Evolutionary conservation across 2,113 vertebrate species (phyloP), one percentile per base, ranked within the genome.

Genomic region (Aramus guarauna): DNA sequence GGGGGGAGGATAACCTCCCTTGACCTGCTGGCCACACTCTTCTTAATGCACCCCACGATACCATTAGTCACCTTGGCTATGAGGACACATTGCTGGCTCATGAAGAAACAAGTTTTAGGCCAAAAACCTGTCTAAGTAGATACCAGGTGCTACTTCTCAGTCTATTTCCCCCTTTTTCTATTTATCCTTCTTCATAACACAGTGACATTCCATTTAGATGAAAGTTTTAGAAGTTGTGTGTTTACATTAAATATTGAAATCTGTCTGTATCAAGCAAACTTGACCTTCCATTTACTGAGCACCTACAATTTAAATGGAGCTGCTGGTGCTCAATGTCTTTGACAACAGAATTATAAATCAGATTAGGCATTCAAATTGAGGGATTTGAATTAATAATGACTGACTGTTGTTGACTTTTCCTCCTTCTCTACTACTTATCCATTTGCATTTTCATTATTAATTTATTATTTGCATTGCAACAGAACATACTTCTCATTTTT

Each of bases 181-280:
- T 16, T 71, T 32, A 50, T 32, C 24, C 7, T 34, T 74, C n/a
- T 82, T 82, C 66, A 34, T 69, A 43, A 52, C 5, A 66, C 76
- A 76, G 15, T 73, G 39, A 53, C 39, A 75, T 74, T 75, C 32
- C 63, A 9, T 88, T 85, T 39, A 37, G n/a, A 75, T n/a, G 8
- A 93, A 94, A 75, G 19, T 79, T 95, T 92, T 76, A 47, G 36
- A 78, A 76, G 2, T 11, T 80, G 3, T 67, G 11, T 83, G 39
- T 91, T 96, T 96, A 39, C 22, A 85, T 75, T 63, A 93, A 81
- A 85, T 93, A 85, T 92, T 87, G 85, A 88, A 78, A 88, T 64
- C 19, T 41, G n/a, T 27, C 26, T 60, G 15, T 59, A 60, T 64
- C 17, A 68, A 79, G 43, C 3, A 96, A 88, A 69, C 15, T 82